Conservation (phyloP, 2,797 vertebrate genomes). For the Characodon lateralis region DNA sequence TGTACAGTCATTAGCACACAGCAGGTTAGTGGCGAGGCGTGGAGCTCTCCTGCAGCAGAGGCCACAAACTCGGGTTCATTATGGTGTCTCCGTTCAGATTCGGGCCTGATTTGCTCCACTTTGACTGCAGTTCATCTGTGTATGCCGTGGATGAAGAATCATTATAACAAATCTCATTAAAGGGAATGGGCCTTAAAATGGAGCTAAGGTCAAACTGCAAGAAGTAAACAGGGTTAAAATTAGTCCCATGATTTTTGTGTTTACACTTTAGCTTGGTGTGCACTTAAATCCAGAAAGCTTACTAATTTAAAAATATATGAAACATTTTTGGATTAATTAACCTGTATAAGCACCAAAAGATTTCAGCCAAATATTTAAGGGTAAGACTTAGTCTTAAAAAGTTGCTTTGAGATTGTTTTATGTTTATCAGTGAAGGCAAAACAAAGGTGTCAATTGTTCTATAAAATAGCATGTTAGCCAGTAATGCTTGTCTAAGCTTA, state of each 20-base stretch:
- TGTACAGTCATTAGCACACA: constrained; percentile 66
- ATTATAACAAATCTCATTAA: constrained; percentile 63
- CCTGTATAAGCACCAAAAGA: neutral
- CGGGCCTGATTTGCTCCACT: constrained; percentile 26
- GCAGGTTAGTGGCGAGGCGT: constrained; percentile 60
- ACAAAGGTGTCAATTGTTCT: neutral
- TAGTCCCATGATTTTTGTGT: neutral
- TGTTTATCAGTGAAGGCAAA: neutral
- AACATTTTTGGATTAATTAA: neutral
- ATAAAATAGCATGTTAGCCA: neutral
- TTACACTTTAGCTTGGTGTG: neutral
- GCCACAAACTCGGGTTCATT: constrained; percentile 59
- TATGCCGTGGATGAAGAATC: constrained; percentile 19
- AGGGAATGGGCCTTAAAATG: constrained; percentile 16
- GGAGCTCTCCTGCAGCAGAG: constrained; percentile 41
- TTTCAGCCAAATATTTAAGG: neutral
- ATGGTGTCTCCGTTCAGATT: constrained; percentile 44
- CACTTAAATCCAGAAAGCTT: neutral
- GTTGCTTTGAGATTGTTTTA: no score
- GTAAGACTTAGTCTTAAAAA: neutral
- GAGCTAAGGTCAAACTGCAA: constrained; percentile 34
- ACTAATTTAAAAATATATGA: neutral
- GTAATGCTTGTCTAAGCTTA: no score
- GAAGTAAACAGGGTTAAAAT: constrained; percentile 50
- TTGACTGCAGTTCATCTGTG: constrained; percentile 22